Base-by-base conservation (phyloP, 2,888 invertebrate genomes). In the Caenorhabditis panamensis region DNA sequence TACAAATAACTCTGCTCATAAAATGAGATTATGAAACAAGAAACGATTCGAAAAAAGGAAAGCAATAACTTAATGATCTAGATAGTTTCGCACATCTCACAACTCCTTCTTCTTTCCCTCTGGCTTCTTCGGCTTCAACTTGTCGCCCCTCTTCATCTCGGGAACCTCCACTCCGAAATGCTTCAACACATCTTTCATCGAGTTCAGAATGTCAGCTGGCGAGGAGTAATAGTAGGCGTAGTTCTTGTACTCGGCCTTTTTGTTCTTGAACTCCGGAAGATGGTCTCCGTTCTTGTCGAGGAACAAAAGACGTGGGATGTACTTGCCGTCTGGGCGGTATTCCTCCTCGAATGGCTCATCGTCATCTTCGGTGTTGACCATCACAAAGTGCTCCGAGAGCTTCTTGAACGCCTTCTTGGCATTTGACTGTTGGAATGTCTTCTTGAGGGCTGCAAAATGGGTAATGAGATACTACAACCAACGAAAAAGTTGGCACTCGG, bases 361-460 rank as follows among this genome's bases (percentile, higher is more conserved):
- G 81, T 92, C 92, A 85, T 92, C 92, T 87, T 91, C 88, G 36
- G 91, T 88, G 88, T 92, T 92, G 37, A 90, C 91, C 92, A 92
- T 92, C 5, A 92, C 82, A 84, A 92, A 92, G 66, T 91, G 77
- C 82, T 91, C 87, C 75, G 85, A 85, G 36, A 90, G 86, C 62
- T 83, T 82, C 77, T 89, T 89, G 88, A 90, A 90, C 31, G 90
- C 90, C 68, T 90, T 90, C 66, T 89, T 84, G n/a, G 90, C 90
- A 62, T 90, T 90, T 26, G 90, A 89, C 79, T 90, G 89, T 75
- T 88, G 88, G 88, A 90, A 89, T 18, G 88, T 87, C 83, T 90
- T 90, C 81, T 90, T 89, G 67, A 90, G 80, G 8, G 90, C 90
- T 89, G 82, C 44, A 87, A 82, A 20, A 44, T 62, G 31, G 2